Evolutionary conservation across 1,140 invertebrate species (phyloP).

Genomic region (Pantala flavescens): DNA sequence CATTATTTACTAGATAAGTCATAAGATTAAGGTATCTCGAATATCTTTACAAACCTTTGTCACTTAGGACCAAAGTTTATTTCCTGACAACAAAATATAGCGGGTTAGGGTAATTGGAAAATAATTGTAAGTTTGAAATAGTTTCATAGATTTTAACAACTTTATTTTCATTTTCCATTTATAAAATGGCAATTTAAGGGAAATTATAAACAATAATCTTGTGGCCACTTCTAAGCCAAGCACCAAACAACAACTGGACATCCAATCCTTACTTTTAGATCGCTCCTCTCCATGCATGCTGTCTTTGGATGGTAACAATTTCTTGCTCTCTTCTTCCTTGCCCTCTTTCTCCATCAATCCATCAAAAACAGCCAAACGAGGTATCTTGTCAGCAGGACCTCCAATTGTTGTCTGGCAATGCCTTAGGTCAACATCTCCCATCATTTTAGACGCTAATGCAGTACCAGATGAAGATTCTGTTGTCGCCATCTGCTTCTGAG

Average conservation of each 20-base stretch:
- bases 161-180: too few relatives aligned
- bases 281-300: background rate
- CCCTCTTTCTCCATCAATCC: background rate
- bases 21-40: background rate
- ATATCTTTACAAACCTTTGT: background rate
- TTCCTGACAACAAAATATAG: background rate
- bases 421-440: constrained; percentile 20
- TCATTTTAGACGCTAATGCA: background rate
- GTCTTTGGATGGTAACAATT: background rate
- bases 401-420: background rate
- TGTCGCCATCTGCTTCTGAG: background rate
- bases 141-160: too few relatives aligned
- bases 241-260: background rate
- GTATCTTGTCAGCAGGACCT: constrained; percentile 20
- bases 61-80: background rate
- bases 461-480: background rate
- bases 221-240: background rate
- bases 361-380: constrained; percentile 14
- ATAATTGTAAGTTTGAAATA: too few relatives aligned
- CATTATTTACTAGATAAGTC: background rate
- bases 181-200: too few relatives aligned
- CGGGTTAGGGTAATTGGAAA: too few relatives aligned
- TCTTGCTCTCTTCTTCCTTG: background rate
- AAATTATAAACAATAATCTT: background rate
- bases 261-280: constrained; percentile 4